These are phyloP conservation scores for Tragopan temminckii DNA, from an alignment of 2,797 vertebrate species.

Conservation along the genomic window DNA sequence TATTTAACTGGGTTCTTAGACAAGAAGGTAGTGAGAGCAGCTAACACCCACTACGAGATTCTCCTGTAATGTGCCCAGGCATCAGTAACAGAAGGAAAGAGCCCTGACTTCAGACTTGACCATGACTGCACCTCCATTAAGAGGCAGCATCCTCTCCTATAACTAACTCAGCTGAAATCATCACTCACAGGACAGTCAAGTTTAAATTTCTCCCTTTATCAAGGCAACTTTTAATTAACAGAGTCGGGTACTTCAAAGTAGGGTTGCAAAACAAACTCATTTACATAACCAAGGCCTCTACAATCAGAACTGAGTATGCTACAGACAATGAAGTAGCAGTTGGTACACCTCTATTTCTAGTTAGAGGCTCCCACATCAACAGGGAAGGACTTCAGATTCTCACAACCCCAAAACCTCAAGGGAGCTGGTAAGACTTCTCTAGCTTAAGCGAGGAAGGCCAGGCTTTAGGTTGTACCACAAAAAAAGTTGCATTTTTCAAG, in stretches of 20 bases:
- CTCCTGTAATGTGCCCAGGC: background rate
- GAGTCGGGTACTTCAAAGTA: accelerated
- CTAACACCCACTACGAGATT: accelerated
- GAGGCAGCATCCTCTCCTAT: conserved; percentile 15
- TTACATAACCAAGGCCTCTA: accelerated
- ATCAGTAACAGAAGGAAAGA: background rate
- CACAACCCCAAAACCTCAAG: accelerated
- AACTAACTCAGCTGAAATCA: conserved; percentile 12
- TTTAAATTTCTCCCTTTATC: background rate
- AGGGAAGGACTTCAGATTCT: accelerated
- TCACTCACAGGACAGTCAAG: background rate
- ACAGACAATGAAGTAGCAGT: accelerated
- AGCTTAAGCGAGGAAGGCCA: background rate
- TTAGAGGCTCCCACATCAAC: accelerated
- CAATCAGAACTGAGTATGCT: background rate
- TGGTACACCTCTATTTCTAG: too few species aligned
- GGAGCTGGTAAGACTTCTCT: accelerated
- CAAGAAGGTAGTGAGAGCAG: background rate
- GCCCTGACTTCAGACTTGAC: background rate
- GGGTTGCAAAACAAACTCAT: accelerated
- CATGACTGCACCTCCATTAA: background rate
- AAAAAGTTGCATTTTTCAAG: background rate
- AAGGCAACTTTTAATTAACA: accelerated
- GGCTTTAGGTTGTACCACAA: background rate
- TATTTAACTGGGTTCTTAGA: background rate